Percentiles rank a stretch among this genome's conserved stretches.
Evolutionary conservation across 2,797 vertebrate genomes (phyloP).

Genomic region (Bradypodion pumilum): DNA sequence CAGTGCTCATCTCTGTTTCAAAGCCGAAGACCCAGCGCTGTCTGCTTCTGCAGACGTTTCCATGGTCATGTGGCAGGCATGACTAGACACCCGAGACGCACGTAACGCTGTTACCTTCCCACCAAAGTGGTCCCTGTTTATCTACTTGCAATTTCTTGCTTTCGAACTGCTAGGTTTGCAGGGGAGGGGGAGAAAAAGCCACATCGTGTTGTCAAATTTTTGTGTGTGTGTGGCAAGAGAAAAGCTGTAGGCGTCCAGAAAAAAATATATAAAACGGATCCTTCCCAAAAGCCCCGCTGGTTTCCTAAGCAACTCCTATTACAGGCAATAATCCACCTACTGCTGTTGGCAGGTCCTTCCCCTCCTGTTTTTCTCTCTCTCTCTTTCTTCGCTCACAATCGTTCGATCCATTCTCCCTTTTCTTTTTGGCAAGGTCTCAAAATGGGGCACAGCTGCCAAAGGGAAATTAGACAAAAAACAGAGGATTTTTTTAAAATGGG

Average conservation of each 20-base stretch:
- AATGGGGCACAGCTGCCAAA: not conserved
- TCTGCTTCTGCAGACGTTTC: no score
- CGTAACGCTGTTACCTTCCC: no score
- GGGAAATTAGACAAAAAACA: not conserved
- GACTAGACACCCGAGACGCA: no score
- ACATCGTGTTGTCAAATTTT: not conserved
- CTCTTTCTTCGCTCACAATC: fast-evolving
- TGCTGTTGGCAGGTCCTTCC: not conserved
- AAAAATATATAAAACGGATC: no score
- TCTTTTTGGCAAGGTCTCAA: no score
- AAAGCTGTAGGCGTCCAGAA: not conserved
- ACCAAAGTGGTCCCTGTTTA: no score
- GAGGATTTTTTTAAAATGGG: not conserved
- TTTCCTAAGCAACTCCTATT: conserved; percentile 28
- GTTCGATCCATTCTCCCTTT: not conserved
- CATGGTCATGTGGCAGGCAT: no score
- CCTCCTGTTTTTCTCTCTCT: no score
- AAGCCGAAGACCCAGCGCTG: no score
- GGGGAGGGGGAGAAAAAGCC: not conserved
- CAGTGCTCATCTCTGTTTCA: no score
- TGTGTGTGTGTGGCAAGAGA: not conserved
- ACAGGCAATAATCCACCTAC: not conserved
- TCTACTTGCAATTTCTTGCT: no score
- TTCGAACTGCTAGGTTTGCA: no score
- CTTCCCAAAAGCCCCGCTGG: not conserved